Evolutionary conservation across 1,140 invertebrate genomes (phyloP), one percentile per base, ranked within the genome.

Genomic region (Parapsyche elsis): DNA sequence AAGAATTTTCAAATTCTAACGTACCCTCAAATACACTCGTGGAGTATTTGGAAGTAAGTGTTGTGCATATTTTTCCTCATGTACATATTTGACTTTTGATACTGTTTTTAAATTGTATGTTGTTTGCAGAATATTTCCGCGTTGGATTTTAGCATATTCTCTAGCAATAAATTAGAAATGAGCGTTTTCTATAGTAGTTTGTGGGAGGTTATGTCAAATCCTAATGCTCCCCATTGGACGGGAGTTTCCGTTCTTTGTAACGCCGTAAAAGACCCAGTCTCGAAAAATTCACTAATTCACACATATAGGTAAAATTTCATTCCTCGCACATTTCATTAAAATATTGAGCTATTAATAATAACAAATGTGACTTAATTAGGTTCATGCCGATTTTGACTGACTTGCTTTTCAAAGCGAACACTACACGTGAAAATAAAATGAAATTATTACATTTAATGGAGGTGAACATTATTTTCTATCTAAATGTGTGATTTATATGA

Each of bases 261-360:
- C 75, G 91, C 90, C 21, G 91, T 90, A 79, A 90, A 89, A 61
- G 93, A 93, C 85, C 84, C 89, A 5, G 88, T 87, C 78, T 90
- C 92, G 19, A 88, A 90, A 83, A 86, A 91, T 84, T 89, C 90
- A 16, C 86, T 94, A 0, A 92, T 92, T 38, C 90, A 93, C 78
- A 93, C 90, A 1, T 94, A 93, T 81, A 92, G 92, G 87, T 89
- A 82, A 85, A 84, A n/a, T n/a, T n/a, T n/a, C n/a, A n/a, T n/a
- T n/a, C n/a, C n/a, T n/a, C n/a, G n/a, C n/a, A n/a, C n/a, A n/a
- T n/a, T n/a, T n/a, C 85, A 44, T 2, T 78, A 45, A 57, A 75
- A 10, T n/a, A 9, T 71, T 30, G 26, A n/a, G 12, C 26, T 30
- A 5, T n/a, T 10, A 21, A 21, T 24, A 24, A 71, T 16, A 10